Evolutionary conservation across 2,888 invertebrate species (phyloP), one percentile per base, ranked within the genome.

Genomic region (Prenolepis imparis): DNA sequence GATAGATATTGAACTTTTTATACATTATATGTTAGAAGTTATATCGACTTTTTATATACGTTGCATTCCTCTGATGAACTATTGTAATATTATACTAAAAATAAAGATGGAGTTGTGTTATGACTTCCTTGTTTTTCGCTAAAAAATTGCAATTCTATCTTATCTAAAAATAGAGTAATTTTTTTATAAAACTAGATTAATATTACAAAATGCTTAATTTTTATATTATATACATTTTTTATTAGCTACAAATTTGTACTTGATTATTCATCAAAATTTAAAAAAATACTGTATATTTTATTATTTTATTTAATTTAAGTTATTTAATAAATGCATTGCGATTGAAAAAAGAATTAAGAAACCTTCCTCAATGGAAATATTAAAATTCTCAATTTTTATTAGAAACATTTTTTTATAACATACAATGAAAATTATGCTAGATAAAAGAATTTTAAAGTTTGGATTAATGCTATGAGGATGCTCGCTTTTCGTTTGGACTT

Each of bases 1-100:
- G 73, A 72, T 70, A 67, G 9, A 6, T 77, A 41, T 77, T 21
- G 28, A 41, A 12, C 28, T 48, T 48, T 68, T 55, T 68, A 41
- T 75, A 64, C 36, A 36, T 72, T 41, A 28, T 66, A 24, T n/a
- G 21, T 28, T 41, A 41, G n/a, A 15, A 36, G 6, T 3, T 28
- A 6, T 36, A 18, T 28, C 41, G n/a, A 72, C 6, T 55, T 67
- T 3, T 32, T n/a, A 8, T n/a, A 8, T 36, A 28, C 1, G n/a
- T 48, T 12, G n/a, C n/a, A 21, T n/a, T 52, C 21, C n/a, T 68
- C 36, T 70, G 28, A 57, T 77, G n/a, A 15, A 28, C 32, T 48
- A 18, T 36, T 48, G 6, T 48, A 66, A 21, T n/a, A 66, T 44
- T 28, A 41, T 64, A 64, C 21, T 64, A 44, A 44, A 74, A 36